A percentile compares a stretch with the other conserved stretches of the same genome.
Evolutionary conservation across 2,888 invertebrate species (phyloP).

Genomic region (Tenthredo scrophulariae): DNA sequence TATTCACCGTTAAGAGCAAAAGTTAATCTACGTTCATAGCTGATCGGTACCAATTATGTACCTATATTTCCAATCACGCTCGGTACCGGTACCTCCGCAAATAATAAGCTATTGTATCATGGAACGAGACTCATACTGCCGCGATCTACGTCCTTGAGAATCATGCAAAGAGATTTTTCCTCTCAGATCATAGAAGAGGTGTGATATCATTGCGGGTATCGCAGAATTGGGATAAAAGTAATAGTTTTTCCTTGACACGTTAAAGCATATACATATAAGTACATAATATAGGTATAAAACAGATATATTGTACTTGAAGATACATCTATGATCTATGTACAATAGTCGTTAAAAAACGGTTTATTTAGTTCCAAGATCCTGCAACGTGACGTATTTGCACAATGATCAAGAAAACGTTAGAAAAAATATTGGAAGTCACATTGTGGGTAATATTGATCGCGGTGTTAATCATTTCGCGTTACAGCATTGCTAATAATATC

Average conservation of each 20-base stretch:
- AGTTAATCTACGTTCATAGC: constrained; percentile 13
- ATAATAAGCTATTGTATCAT: constrained; percentile 43
- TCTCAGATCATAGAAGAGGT: background rate
- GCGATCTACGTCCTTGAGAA: constrained; percentile 39
- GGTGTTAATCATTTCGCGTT: constrained; percentile 25
- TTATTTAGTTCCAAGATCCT: background rate
- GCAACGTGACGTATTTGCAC: background rate
- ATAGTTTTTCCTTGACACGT: constrained; percentile 17
- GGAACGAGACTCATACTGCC: constrained; percentile 35
- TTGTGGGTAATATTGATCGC: background rate
- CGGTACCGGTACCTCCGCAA: constrained; percentile 8
- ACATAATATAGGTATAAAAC: background rate
- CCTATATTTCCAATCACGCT: background rate
- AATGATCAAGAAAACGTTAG: background rate
- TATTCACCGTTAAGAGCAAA: constrained; percentile 31
- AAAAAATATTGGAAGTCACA: background rate
- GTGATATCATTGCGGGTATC: background rate
- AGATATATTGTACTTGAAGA: background rate
- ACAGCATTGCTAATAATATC: constrained; percentile 4
- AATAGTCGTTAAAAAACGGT: background rate
- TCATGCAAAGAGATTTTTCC: constrained; percentile 23
- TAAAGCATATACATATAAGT: background rate
- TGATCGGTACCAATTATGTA: constrained; percentile 30
- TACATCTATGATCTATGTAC: background rate
- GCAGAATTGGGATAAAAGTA: background rate